phyloP scores from a whole-genome alignment of 1,140 invertebrate species.

The Rhopalosiphum maidis region DNA sequence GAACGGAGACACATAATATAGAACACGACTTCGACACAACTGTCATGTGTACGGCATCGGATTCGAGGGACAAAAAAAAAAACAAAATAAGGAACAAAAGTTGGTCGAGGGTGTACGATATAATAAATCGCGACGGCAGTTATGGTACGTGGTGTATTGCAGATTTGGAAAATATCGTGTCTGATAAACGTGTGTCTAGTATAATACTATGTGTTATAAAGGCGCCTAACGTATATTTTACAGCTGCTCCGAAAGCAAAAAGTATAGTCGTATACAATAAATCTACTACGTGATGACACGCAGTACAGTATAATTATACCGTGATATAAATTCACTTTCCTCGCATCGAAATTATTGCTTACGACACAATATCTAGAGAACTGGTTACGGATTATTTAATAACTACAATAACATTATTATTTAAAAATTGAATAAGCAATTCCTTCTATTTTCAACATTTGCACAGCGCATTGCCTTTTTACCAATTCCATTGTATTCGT shows the following conservation, averaged over 20 bases:
- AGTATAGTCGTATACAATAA: background rate
- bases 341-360: background rate
- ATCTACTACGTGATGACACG: background rate
- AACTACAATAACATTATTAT: background rate
- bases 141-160: constrained; percentile 22
- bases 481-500: background rate
- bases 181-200: constrained; percentile 22
- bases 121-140: background rate
- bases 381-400: background rate
- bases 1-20: background rate
- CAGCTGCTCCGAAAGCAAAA: background rate
- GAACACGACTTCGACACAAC: background rate
- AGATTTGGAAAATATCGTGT: constrained; percentile 36
- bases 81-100: background rate
- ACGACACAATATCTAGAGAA: background rate
- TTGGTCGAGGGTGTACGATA: background rate
- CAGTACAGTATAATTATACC: background rate
- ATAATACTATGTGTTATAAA: background rate
- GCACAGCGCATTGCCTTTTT: background rate
- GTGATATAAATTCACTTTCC: background rate
- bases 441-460: background rate
- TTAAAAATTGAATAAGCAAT: background rate
- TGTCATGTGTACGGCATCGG: background rate
- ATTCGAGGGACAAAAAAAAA: background rate
- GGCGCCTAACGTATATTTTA: background rate